A percentile compares a stretch with the other conserved stretches of the same genome.
phyloP scores from a whole-genome alignment of 2,797 vertebrate species.

The Coluber constrictor region DNA sequence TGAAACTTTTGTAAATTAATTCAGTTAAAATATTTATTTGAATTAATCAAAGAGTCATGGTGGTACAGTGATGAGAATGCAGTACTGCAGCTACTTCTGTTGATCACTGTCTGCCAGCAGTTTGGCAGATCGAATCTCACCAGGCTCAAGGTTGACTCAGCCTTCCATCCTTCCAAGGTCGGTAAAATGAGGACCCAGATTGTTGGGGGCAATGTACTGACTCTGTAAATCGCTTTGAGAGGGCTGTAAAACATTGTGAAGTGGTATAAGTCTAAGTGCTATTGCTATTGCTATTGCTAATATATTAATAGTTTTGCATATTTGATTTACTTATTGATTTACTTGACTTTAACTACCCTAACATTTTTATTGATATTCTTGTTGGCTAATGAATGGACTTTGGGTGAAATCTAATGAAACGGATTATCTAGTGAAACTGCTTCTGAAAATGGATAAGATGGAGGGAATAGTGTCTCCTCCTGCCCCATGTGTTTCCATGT shows the following conservation, averaged over 20 bases:
- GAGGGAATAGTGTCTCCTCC: neutral
- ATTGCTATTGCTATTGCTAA: too few species aligned
- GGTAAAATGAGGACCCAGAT: too few species aligned
- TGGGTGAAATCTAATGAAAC: neutral
- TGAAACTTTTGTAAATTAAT: neutral
- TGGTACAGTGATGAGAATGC: too few species aligned
- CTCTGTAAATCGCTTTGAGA: too few species aligned
- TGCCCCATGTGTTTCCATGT: neutral
- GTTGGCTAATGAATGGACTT: neutral
- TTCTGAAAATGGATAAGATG: neutral
- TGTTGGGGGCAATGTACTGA: too few species aligned
- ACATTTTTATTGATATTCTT: neutral
- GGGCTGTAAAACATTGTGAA: too few species aligned
- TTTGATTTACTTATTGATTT: neutral
- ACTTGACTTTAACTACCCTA: neutral
- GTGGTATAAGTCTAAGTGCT: too few species aligned
- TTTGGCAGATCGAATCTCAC: too few species aligned
- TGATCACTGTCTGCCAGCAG: too few species aligned
- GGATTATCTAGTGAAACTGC: conserved; percentile 41
- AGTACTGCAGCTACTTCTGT: too few species aligned
- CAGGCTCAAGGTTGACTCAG: too few species aligned
- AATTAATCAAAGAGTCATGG: neutral
- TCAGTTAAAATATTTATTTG: neutral
- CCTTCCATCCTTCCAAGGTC: too few species aligned
- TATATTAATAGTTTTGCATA: neutral